Evolutionary conservation across 2,888 invertebrate species (phyloP).

Genomic region (Leptothorax acervorum): DNA sequence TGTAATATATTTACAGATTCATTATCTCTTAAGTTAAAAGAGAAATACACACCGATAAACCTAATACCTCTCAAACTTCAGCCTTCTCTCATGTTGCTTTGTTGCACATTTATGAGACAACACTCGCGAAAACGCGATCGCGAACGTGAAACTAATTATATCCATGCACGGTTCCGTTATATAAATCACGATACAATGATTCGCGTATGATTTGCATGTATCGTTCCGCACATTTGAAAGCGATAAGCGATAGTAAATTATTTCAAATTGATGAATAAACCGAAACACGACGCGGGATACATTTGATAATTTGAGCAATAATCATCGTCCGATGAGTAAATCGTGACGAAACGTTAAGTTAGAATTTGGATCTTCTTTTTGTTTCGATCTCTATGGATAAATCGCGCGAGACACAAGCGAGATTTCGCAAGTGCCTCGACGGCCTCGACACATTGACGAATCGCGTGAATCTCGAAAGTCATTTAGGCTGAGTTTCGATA

Average conservation of each 20-base stretch:
- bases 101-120: background rate
- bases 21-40: background rate
- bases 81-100: background rate
- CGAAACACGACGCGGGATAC: too few relatives aligned
- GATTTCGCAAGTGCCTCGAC: too few relatives aligned
- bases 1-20: background rate
- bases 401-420: too few relatives aligned
- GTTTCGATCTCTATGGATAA: too few relatives aligned
- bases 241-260: background rate
- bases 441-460: too few relatives aligned
- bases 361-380: too few relatives aligned
- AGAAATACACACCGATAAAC: background rate
- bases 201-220: background rate
- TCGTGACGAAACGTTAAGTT: too few relatives aligned
- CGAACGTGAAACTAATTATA: background rate
- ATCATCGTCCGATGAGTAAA: too few relatives aligned
- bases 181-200: background rate
- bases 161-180: background rate
- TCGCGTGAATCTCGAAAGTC: too few relatives aligned
- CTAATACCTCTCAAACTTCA: background rate
- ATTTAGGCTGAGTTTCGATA: too few relatives aligned
- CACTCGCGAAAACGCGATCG: background rate
- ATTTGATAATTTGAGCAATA: too few relatives aligned
- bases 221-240: background rate
- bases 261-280: background rate